Evolutionary conservation across 2,113 vertebrate species (phyloP), one percentile per base, ranked within the genome.

Genomic region (Halichoerus grypus): DNA sequence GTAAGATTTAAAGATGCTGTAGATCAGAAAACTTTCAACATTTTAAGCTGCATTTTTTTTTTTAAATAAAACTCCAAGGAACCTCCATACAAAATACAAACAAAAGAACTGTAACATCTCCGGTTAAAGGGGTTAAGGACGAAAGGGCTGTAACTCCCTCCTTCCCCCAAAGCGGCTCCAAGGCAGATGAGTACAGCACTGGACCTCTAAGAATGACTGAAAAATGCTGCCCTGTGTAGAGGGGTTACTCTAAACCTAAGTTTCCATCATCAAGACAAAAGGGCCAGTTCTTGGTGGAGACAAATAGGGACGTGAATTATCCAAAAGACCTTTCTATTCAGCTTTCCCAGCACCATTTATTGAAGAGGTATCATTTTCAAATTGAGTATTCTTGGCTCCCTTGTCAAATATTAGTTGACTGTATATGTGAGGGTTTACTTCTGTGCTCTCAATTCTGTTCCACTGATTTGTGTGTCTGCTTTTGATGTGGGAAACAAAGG

Each of bases 11-110:
- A 94, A 95, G 36, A 82, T 53, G 18, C 14, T 83, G 1, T 61
- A 67, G 18, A 69, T 84, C 26, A 82, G 13, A 69, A 16, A 42
- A 69, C 59, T 93, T 88, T 83, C 82, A 84, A 61, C 7, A 74
- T 61, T 76, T 89, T 79, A 57, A 69, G 74, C 5, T 24, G 4
- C 14, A n/a, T 22, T 63, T 53, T 53, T 77, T 15, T 71, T 53
- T 77, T 15, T 63, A 81, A 63, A 63, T 0, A 55, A 51, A 93
- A 55, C 1, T 5, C 33, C 7, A 57, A 91, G 19, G 15, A 86
- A 82, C 18, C 5, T 24, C 21, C 88, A 39, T 46, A 2, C 19
- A 63, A 53, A 91, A 55, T 7, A 91, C 7, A 87, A 94, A 90
- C 22, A 71, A 59, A 94, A 84, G 22, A 31, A 93, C 18, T 21